Base-by-base conservation (phyloP, 2,113 vertebrate species). In the Candoia aspera region DNA sequence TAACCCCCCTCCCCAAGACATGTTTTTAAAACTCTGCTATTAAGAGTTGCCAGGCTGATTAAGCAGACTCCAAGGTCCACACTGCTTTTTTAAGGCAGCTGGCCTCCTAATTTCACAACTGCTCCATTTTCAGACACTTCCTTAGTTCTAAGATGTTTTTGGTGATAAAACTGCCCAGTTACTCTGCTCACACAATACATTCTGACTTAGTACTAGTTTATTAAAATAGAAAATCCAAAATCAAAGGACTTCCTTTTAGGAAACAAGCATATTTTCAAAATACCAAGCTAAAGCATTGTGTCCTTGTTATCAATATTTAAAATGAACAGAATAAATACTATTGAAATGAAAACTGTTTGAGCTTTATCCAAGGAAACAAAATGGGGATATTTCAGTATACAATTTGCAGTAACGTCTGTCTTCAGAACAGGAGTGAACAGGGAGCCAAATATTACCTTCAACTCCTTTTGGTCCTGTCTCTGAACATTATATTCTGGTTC, bases 221-320 rank as follows among this genome's bases (percentile, higher is more conserved):
- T 89, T 91, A 89, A 93, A 91, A 89, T 86, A 89, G 92, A 85
- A 86, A 91, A 54, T 57, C 53, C 37, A 73, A n/a, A 58, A 84
- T 93, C 86, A 93, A 91, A 91, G 59, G 73, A 91, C 54, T 89
- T 93, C 92, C 87, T 68, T 17, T 85, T 64, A 91, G 90, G 79
- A 89, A 93, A 89, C 84, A 57, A 59, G 73, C 53, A 19, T 89
- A 58, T 86, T 91, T 86, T 85, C 73, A 84, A 89, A 91, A 57
- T 64, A n/a, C 26, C 21, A 33, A 93, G 33, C 68, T 57, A 33
- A 93, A 46, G 59, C 59, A 89, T 83, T 89, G 68, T 88, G 58
- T 49, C 59, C 53, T 53, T 88, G 73, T 55, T 88, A 91, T 88
- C 58, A n/a, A 49, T 42, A 19, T 9, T 58, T 60, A 64, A 93